Conservation (phyloP, 2,113 vertebrate species). For the Sapajus apella region DNA sequence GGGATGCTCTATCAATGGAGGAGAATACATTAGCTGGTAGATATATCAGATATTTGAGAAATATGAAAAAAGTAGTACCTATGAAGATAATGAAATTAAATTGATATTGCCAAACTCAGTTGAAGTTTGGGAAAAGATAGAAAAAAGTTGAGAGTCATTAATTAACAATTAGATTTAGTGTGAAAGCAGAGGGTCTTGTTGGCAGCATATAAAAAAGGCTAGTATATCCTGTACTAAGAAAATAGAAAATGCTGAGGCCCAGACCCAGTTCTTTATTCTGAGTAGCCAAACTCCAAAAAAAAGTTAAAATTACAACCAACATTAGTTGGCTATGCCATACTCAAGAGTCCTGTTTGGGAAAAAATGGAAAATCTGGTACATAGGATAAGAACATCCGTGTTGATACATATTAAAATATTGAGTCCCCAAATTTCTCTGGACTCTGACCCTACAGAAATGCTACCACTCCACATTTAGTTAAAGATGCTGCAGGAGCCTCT, state of each 20-base stretch:
- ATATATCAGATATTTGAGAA: neutral
- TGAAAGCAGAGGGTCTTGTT: neutral
- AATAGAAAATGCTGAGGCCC: neutral
- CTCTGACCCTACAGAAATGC: neutral
- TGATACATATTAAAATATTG: neutral
- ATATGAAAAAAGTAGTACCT: neutral
- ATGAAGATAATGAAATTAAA: neutral
- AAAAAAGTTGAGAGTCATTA: neutral
- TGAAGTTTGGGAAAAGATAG: neutral
- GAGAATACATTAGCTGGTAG: neutral
- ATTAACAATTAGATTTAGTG: neutral
- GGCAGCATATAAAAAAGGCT: neutral
- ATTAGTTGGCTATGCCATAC: neutral
- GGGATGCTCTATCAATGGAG: neutral
- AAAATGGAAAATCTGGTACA: neutral
- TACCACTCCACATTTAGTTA: neutral
- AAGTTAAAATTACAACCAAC: neutral
- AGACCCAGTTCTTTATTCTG: neutral
- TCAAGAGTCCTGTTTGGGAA: neutral
- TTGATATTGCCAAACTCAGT: neutral
- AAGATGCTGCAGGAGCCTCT: neutral
- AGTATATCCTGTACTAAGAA: neutral
- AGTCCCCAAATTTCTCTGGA: neutral
- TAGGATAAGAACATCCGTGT: too few relatives aligned
- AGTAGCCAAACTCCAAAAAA: neutral